These are phyloP conservation scores for Seira musarum DNA, from an alignment of 2,888 invertebrate species.

Conservation along the genomic window DNA sequence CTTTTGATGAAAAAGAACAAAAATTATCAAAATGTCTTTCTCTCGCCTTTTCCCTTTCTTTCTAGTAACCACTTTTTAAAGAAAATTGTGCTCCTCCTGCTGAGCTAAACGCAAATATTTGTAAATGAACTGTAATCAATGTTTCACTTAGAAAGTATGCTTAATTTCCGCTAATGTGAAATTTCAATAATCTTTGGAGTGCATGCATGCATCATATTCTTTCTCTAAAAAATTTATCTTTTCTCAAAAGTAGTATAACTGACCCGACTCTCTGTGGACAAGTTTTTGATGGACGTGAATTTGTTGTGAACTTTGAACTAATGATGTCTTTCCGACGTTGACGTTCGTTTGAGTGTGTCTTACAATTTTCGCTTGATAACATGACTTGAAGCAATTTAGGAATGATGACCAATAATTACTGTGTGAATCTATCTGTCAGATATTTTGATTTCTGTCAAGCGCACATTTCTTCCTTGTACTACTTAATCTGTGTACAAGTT, in stretches of 20 bases:
- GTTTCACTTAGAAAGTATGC: too few species aligned
- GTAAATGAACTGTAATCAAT: background rate
- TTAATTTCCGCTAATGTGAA: too few species aligned
- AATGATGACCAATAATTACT: slow-evolving; percentile 8
- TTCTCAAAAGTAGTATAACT: too few species aligned
- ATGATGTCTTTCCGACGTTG: background rate
- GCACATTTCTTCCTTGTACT: background rate
- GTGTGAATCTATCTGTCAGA: background rate
- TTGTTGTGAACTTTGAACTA: background rate
- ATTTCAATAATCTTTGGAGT: background rate
- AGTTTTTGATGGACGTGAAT: background rate
- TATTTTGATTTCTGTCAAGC: background rate
- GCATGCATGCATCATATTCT: background rate
- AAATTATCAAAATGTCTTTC: background rate
- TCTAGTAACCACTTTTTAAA: background rate
- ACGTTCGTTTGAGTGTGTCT: background rate
- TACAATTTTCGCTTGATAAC: background rate
- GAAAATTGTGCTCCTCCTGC: slow-evolving; percentile 9
- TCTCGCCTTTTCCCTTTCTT: slow-evolving; percentile 12
- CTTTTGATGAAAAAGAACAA: background rate
- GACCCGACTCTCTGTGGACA: background rate
- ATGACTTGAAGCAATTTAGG: background rate
- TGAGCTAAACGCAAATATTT: background rate
- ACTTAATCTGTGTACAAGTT: too few species aligned
- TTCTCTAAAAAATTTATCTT: background rate